A percentile compares a stretch with the other conserved stretches of the same genome.
These are phyloP conservation scores for Nephrotoma appendiculata DNA, from an alignment of 2,888 invertebrate genomes.

Conservation along the genomic window DNA sequence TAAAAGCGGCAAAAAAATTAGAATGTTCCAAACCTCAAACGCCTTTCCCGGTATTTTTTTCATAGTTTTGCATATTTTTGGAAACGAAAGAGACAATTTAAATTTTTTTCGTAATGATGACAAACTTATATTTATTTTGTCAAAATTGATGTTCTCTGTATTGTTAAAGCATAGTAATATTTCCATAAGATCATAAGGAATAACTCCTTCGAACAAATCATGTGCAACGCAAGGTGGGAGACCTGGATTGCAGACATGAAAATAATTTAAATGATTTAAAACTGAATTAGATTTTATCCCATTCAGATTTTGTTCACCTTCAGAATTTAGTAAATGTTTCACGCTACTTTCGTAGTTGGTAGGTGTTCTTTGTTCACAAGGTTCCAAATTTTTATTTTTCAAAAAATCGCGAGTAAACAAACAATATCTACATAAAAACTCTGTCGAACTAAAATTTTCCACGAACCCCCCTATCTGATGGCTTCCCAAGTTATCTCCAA, in stretches of 20 bases:
- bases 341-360: neutral
- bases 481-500: neutral
- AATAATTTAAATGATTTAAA: constrained; percentile 17
- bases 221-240: too few species aligned
- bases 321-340: neutral
- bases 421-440: neutral
- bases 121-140: constrained; percentile 1
- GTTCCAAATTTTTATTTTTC: neutral
- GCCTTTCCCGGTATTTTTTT: constrained; percentile 7
- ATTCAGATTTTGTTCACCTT: neutral
- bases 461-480: neutral
- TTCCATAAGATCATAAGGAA: constrained; percentile 15
- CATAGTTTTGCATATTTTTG: neutral
- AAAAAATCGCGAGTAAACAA: neutral
- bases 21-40: constrained; percentile 4
- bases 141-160: neutral
- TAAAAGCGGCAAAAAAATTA: constrained; percentile 4
- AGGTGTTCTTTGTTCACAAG: neutral
- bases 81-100: constrained; percentile 4
- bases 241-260: constrained; percentile 16
- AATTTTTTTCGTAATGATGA: constrained; percentile 1
- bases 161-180: constrained; percentile 14
- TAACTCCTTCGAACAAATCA: neutral
- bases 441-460: neutral
- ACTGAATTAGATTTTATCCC: constrained; percentile 18